phyloP scores from a whole-genome alignment of 2,888 invertebrate species.

The Pterostichus madidus region DNA sequence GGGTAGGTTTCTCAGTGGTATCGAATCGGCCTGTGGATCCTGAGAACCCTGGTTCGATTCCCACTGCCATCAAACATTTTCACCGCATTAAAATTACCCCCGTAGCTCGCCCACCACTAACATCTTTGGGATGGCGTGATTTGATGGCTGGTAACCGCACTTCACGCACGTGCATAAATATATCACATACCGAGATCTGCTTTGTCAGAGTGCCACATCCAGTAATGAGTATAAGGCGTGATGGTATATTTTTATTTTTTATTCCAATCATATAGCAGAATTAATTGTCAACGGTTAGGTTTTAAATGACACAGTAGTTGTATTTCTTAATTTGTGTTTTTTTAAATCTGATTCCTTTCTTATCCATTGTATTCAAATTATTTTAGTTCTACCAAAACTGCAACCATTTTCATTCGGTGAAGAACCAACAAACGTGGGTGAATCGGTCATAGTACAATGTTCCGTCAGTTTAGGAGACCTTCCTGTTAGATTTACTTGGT shows the following conservation, averaged over 20 bases:
- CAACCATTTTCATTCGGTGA: conserved; percentile 87
- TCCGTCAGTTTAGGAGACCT: conserved; percentile 86
- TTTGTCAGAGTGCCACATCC: too few relatives aligned
- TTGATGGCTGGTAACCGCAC: too few relatives aligned
- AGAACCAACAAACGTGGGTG: conserved; percentile 79
- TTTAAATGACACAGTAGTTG: conserved; percentile 70
- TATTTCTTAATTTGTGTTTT: background rate
- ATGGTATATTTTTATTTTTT: too few relatives aligned
- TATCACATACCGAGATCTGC: too few relatives aligned
- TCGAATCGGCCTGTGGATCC: too few relatives aligned
- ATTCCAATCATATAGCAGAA: conserved; percentile 78
- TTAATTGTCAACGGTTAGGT: conserved; percentile 80
- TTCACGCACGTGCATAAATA: too few relatives aligned
- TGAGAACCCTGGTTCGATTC: too few relatives aligned
- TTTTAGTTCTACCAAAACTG: conserved; percentile 31
- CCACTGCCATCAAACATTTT: too few relatives aligned
- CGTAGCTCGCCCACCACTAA: conserved; percentile 80
- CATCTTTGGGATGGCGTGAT: too few relatives aligned
- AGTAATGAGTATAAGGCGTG: too few relatives aligned
- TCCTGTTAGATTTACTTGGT: conserved; percentile 86
- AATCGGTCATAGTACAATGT: conserved; percentile 78
- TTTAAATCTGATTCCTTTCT: background rate
- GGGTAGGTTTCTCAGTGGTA: too few relatives aligned
- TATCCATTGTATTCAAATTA: background rate
- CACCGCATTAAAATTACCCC: too few relatives aligned